phyloP scores from a whole-genome alignment of 2,797 vertebrate genomes.

The Tokudaia muenninki region DNA sequence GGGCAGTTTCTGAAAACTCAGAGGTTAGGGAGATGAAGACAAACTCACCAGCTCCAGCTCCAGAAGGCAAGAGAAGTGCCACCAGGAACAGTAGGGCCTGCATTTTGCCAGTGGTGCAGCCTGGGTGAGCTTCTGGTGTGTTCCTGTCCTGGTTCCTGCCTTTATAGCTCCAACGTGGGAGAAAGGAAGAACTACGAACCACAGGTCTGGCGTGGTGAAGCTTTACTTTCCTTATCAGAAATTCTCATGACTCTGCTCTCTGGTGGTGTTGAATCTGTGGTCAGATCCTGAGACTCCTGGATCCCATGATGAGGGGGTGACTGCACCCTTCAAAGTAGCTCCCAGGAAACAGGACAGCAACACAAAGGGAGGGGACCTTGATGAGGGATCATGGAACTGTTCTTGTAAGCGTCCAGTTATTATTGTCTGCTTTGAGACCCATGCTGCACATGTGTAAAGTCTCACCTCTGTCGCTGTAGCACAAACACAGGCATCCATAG shows the following conservation, averaged over 20 bases:
- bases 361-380: not conserved
- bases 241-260: not conserved
- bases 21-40: not conserved
- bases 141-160: not conserved
- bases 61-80: slow-evolving; percentile 36
- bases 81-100: not conserved
- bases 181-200: not conserved
- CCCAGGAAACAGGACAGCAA: not conserved
- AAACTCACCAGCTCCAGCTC: not conserved
- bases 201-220: not conserved
- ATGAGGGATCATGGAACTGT: not conserved
- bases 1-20: not conserved
- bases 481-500: not conserved
- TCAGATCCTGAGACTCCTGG: not conserved
- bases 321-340: not conserved
- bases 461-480: not conserved
- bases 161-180: slow-evolving; percentile 56
- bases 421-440: not conserved
- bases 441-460: not conserved
- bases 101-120: not conserved
- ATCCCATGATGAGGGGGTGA: not conserved
- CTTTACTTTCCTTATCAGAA: slow-evolving; percentile 17
- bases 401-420: not conserved
- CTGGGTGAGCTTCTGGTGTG: not conserved
- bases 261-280: not conserved